phyloP scores from a whole-genome alignment of 2,797 vertebrate species.

The Heteromormyrus szaboi region DNA sequence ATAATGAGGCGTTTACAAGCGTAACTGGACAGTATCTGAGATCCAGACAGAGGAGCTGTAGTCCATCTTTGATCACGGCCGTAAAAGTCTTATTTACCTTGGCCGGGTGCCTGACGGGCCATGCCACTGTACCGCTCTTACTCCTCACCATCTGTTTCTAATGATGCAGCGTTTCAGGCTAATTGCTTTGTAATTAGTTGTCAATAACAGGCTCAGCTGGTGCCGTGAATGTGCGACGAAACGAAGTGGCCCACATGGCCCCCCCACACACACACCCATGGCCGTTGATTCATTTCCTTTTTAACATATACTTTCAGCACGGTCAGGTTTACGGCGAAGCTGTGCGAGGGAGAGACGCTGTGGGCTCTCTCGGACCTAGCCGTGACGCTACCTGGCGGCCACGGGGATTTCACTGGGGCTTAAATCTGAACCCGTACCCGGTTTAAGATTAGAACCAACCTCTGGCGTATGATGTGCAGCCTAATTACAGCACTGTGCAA shows the following conservation, averaged over 20 bases:
- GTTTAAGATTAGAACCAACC: background rate
- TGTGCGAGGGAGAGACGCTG: background rate
- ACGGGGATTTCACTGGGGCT: background rate
- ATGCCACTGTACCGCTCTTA: constrained; percentile 23
- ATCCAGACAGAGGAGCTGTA: background rate
- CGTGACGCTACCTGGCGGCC: background rate
- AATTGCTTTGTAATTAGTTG: constrained; percentile 68
- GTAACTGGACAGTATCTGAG: constrained; percentile 33
- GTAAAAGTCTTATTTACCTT: constrained; percentile 28
- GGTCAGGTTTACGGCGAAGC: background rate
- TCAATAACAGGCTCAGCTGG: constrained; percentile 66
- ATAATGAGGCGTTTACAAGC: constrained; percentile 29
- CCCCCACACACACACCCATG: background rate
- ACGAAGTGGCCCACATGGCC: constrained; percentile 18
- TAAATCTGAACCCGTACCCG: background rate
- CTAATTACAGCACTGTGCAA: background rate
- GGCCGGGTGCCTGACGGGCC: constrained; percentile 31
- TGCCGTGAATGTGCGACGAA: constrained; percentile 43
- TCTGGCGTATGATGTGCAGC: background rate
- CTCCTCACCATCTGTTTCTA: constrained; percentile 58
- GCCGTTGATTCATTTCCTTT: background rate
- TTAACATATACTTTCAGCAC: background rate
- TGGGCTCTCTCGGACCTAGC: background rate
- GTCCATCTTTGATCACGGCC: constrained; percentile 25
- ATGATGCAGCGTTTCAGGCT: constrained; percentile 57